phyloP scores from a whole-genome alignment of 2,797 vertebrate species.

The Gephyroberyx darwinii region DNA sequence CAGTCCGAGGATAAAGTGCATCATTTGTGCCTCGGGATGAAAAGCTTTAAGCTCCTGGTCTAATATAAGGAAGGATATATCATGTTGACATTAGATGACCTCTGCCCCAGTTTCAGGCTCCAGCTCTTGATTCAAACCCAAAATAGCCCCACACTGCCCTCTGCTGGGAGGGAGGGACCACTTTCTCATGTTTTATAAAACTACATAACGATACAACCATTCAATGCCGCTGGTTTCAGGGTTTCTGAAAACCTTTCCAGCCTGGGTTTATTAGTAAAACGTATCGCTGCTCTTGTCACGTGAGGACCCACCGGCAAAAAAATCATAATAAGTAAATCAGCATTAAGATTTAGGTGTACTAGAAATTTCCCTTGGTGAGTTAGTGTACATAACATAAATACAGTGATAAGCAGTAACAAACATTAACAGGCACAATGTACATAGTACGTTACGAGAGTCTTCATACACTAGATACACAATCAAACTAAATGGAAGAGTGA shows the following conservation, averaged over 20 bases:
- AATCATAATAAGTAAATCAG: not conserved
- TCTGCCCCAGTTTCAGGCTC: constrained; percentile 33
- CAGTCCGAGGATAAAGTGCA: not conserved
- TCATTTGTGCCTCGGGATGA: constrained; percentile 15
- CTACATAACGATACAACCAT: not conserved
- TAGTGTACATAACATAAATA: not conserved
- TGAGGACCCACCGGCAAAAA: constrained; percentile 7
- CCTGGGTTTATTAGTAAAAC: not conserved
- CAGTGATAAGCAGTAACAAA: not conserved
- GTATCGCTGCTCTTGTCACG: not conserved
- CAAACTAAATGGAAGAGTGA: constrained; percentile 8
- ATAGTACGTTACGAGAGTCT: constrained; percentile 20
- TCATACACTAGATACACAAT: constrained; percentile 3
- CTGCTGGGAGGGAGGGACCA: constrained; percentile 45
- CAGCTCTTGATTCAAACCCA: not conserved
- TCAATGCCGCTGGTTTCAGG: not conserved
- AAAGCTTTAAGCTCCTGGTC: constrained; percentile 7
- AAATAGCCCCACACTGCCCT: constrained; percentile 48
- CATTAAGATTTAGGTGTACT: constrained; percentile 1
- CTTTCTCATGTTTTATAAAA: not conserved
- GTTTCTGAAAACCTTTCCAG: not conserved
- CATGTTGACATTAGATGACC: constrained; percentile 35
- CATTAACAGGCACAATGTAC: constrained; percentile 50
- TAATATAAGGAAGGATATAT: constrained; percentile 31
- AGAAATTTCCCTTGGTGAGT: constrained; percentile 4